phyloP scores from a whole-genome alignment of 2,888 invertebrate species.

The Folsomia candida region DNA sequence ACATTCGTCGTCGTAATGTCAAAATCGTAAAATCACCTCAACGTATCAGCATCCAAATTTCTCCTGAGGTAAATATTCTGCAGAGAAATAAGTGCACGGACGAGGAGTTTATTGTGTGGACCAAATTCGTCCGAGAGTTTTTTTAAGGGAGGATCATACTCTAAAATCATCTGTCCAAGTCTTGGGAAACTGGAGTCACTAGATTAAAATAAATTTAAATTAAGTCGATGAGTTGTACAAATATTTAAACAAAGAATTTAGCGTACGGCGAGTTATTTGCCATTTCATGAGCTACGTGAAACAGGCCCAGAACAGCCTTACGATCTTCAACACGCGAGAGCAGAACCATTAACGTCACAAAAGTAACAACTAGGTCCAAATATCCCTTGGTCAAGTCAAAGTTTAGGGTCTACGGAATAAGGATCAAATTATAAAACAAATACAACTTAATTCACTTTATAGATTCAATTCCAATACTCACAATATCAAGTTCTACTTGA shows the following conservation, averaged over 20 bases:
- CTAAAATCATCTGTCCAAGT: constrained; percentile 94
- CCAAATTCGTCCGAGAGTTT: constrained; percentile 95
- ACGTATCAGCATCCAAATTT: constrained; percentile 59
- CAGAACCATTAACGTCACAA: constrained; percentile 93
- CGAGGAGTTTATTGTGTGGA: constrained; percentile 83
- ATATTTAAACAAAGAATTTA: constrained; percentile 1
- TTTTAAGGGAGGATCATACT: constrained; percentile 92
- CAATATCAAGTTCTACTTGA: constrained; percentile 88
- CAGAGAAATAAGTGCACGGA: constrained; percentile 82
- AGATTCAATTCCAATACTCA: constrained; percentile 53
- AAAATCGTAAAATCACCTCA: constrained; percentile 35
- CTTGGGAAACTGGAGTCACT: constrained; percentile 89
- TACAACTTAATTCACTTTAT: neutral
- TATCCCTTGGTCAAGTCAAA: constrained; percentile 95
- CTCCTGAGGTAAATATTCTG: constrained; percentile 82
- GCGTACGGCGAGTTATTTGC: constrained; percentile 71
- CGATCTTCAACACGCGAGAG: constrained; percentile 97
- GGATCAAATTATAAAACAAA: neutral
- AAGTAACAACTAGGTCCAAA: constrained; percentile 88
- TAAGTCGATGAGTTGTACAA: constrained; percentile 1
- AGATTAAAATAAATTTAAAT: constrained; percentile 19
- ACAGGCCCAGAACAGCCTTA: constrained; percentile 92
- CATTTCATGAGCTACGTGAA: constrained; percentile 97
- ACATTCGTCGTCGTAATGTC: too few relatives aligned
- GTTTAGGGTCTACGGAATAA: constrained; percentile 69